phyloP scores from a whole-genome alignment of 1,140 invertebrate species.

The Centruroides vittatus region DNA sequence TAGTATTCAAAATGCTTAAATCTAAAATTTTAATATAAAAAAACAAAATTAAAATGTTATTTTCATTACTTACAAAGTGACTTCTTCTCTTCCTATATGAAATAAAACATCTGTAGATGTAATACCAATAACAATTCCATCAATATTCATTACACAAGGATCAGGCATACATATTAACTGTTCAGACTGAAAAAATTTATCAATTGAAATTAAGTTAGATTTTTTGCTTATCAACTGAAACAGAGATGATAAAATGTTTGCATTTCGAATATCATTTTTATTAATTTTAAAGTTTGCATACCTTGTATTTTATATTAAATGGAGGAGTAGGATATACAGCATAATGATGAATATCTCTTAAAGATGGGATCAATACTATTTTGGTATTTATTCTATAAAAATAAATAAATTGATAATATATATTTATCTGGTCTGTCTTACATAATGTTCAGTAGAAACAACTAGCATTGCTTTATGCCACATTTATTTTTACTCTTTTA shows the following conservation, averaged over 20 bases:
- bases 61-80: conserved; percentile 46
- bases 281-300: neutral
- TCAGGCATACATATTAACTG: conserved; percentile 38
- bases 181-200: conserved; percentile 7
- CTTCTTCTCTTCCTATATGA: conserved; percentile 61
- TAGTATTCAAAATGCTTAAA: neutral
- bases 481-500: too few species aligned
- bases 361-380: conserved; percentile 56
- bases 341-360: conserved; percentile 56
- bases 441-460: too few species aligned
- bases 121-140: conserved; percentile 55
- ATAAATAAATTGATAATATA: conserved; percentile 1
- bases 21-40: neutral
- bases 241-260: too few species aligned
- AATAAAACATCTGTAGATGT: conserved; percentile 69
- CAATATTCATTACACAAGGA: conserved; percentile 59
- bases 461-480: too few species aligned
- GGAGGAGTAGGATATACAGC: conserved; percentile 68
- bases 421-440: too few species aligned
- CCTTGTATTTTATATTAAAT: conserved; percentile 15
- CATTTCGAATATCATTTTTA: too few species aligned
- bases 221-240: too few species aligned
- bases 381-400: conserved; percentile 46
- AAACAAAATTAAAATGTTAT: neutral
- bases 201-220: too few species aligned